Evolutionary conservation across 2,797 vertebrate genomes (phyloP).

Genomic region (Okamejei kenojei): DNA sequence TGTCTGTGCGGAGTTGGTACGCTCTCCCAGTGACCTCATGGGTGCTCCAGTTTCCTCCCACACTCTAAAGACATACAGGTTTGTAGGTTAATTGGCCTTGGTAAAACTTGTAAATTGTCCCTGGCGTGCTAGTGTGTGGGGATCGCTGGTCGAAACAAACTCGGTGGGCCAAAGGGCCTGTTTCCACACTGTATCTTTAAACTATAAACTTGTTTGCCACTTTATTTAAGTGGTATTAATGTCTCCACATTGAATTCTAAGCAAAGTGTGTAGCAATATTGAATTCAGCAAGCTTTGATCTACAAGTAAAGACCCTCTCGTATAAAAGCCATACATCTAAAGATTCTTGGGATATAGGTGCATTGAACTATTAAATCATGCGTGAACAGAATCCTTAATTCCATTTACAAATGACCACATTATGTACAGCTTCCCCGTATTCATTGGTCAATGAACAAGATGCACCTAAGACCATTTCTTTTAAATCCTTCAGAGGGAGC

Average conservation of each 20-base stretch:
- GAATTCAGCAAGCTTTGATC: not conserved
- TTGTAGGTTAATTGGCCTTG: too few relatives aligned
- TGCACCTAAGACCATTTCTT: not conserved
- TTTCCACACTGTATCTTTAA: too few relatives aligned
- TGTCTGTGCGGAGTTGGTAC: too few relatives aligned
- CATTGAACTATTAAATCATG: not conserved
- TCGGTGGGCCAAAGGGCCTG: too few relatives aligned
- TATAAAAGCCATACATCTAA: not conserved
- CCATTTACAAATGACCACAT: not conserved
- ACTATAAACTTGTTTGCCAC: not conserved
- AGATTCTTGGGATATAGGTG: not conserved
- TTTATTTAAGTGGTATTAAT: not conserved
- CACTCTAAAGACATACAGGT: too few relatives aligned
- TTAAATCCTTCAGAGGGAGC: too few relatives aligned
- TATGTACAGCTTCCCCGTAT: not conserved
- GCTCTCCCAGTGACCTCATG: too few relatives aligned
- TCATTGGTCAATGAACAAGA: not conserved
- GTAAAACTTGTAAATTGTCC: too few relatives aligned
- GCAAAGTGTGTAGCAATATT: not conserved
- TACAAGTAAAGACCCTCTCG: not conserved
- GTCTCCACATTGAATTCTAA: not conserved
- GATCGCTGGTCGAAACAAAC: too few relatives aligned
- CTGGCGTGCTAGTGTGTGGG: too few relatives aligned
- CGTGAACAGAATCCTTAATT: not conserved
- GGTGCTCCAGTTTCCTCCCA: too few relatives aligned